Evolutionary conservation across 2,113 vertebrate genomes (phyloP).

Genomic region (Sceloporus tristichus): DNA sequence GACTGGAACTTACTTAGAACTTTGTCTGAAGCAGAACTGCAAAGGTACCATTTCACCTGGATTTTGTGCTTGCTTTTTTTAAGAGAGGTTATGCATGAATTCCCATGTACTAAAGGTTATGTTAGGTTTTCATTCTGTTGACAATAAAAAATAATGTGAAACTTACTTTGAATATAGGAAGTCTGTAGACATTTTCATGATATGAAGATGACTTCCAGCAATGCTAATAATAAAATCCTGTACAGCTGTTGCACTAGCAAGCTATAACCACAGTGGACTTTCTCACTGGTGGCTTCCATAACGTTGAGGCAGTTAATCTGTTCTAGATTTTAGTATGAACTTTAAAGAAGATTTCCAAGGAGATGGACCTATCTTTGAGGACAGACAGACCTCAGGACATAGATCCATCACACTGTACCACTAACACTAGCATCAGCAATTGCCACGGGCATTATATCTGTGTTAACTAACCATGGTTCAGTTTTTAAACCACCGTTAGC

Average conservation of each 20-base stretch:
- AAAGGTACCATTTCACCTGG: background rate
- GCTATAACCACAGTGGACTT: background rate
- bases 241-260: background rate
- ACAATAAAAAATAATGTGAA: background rate
- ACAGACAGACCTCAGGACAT: too few species aligned
- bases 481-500: background rate
- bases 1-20: background rate
- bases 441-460: too few species aligned
- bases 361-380: too few species aligned
- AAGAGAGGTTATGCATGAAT: background rate
- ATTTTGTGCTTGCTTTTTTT: background rate
- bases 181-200: background rate
- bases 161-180: background rate
- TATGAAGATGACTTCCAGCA: background rate
- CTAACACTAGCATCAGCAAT: too few species aligned
- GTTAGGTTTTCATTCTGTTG: background rate
- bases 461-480: too few species aligned
- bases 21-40: background rate
- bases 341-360: too few species aligned
- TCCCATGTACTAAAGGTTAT: background rate
- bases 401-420: too few species aligned
- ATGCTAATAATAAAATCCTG: background rate
- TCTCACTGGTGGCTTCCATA: too few species aligned
- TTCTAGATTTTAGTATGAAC: too few species aligned
- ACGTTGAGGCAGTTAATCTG: too few species aligned